A percentile compares a stretch with the other conserved stretches of the same genome.
phyloP scores from a whole-genome alignment of 2,888 invertebrate species.

The Thelaira solivaga region DNA sequence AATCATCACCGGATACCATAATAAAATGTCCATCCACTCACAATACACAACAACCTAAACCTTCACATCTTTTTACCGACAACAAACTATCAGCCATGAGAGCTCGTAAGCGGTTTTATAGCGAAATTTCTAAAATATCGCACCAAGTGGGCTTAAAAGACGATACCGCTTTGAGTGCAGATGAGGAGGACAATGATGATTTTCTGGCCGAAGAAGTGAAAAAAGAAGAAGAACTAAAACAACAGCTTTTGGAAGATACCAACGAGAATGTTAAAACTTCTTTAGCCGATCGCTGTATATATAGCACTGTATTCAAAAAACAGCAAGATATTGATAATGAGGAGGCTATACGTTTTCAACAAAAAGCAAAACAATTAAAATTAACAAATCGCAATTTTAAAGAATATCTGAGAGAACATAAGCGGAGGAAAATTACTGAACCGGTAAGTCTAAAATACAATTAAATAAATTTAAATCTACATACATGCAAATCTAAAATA shows the following conservation, averaged over 20 bases:
- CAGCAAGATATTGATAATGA: conserved; percentile 67
- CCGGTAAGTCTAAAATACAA: conserved; percentile 78
- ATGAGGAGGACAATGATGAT: conserved; percentile 73
- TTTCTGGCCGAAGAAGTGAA: conserved; percentile 18
- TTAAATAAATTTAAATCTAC: not conserved
- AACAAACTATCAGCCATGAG: conserved; percentile 79
- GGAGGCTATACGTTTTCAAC: conserved; percentile 68
- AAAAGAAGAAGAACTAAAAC: conserved; percentile 34
- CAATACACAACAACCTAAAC: conserved; percentile 67
- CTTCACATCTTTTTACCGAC: conserved; percentile 76
- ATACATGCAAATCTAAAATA: no score
- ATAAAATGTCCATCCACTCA: conserved; percentile 38
- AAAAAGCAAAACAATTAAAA: conserved; percentile 65
- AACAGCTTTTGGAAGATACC: conserved; percentile 33
- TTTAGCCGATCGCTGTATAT: conserved; percentile 72
- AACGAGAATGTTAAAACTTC: conserved; percentile 35
- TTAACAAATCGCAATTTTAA: conserved; percentile 75
- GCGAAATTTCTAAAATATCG: conserved; percentile 83
- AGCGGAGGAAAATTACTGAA: conserved; percentile 83
- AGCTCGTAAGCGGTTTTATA: conserved; percentile 78
- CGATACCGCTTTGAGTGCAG: conserved; percentile 82
- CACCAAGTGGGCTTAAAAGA: conserved; percentile 82
- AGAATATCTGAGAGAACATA: conserved; percentile 84
- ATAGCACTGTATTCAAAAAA: conserved; percentile 71
- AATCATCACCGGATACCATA: conserved; percentile 79